phyloP scores from a whole-genome alignment of 2,113 vertebrate species.

The Sakesphorus luctuosus region DNA sequence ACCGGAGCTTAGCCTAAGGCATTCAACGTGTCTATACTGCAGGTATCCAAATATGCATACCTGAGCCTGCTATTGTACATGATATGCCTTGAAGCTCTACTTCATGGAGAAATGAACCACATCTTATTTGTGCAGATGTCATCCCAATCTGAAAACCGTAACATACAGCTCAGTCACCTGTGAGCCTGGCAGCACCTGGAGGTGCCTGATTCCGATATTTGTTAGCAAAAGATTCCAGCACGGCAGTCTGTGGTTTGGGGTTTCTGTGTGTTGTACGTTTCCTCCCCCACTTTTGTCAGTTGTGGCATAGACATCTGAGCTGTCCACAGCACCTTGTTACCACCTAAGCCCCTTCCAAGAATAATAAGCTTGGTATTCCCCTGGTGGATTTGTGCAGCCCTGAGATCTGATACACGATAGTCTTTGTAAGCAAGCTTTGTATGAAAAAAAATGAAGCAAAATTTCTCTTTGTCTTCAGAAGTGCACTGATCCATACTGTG shows the following conservation, averaged over 20 bases:
- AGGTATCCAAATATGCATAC: accelerated
- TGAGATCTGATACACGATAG: not conserved
- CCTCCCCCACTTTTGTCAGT: not conserved
- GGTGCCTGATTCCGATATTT: not conserved
- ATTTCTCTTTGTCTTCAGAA: not conserved
- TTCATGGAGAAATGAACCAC: not conserved
- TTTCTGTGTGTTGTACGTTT: not conserved
- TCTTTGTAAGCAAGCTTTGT: not conserved
- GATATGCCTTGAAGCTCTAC: not conserved
- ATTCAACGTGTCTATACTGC: not conserved
- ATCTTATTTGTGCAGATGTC: not conserved
- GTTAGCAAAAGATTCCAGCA: not conserved
- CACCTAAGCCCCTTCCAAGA: not conserved
- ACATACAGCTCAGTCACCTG: not conserved
- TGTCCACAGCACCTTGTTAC: not conserved
- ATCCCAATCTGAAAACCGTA: not conserved
- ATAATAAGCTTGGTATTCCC: not conserved
- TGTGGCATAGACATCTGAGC: not conserved
- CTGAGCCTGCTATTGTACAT: not conserved
- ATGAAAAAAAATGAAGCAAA: not conserved
- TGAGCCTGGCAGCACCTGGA: not conserved
- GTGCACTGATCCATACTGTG: not conserved
- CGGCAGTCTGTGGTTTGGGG: not conserved
- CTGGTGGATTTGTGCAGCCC: not conserved
- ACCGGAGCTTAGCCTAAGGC: not conserved